These are phyloP conservation scores for Arothron firmamentum DNA, from an alignment of 2,113 vertebrate species.

Conservation along the genomic window DNA sequence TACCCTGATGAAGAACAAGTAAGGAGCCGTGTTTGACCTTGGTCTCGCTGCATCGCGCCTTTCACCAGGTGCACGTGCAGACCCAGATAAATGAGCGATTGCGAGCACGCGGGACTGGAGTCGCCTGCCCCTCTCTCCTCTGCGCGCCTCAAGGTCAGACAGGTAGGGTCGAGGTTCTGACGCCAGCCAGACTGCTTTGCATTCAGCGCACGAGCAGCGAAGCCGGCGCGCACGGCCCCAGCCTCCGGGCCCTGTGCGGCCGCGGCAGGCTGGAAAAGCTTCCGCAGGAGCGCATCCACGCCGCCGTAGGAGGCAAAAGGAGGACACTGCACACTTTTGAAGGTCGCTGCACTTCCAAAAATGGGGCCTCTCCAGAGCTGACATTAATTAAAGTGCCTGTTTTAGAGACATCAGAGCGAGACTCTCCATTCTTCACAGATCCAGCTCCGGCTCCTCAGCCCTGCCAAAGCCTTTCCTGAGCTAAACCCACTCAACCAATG, in stretches of 20 bases:
- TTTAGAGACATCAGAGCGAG: slow-evolving; percentile 59
- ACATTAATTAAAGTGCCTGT: slow-evolving; percentile 63
- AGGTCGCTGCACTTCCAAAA: slow-evolving; percentile 69
- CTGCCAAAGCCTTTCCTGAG: background rate
- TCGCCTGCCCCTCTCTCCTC: background rate
- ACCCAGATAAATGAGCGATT: slow-evolving; percentile 9
- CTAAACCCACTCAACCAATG: background rate
- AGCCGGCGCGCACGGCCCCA: slow-evolving; percentile 34
- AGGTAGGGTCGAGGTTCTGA: slow-evolving; percentile 14
- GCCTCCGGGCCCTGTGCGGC: background rate
- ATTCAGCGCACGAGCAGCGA: slow-evolving; percentile 52
- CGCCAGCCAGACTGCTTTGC: slow-evolving; percentile 53
- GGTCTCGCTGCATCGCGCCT: background rate
- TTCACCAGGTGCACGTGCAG: slow-evolving; percentile 7
- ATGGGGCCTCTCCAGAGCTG: slow-evolving; percentile 68
- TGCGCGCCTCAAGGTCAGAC: slow-evolving; percentile 40
- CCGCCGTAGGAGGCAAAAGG: slow-evolving; percentile 39
- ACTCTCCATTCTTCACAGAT: slow-evolving; percentile 3
- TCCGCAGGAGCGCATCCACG: slow-evolving; percentile 23
- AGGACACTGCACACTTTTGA: slow-evolving; percentile 62
- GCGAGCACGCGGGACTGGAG: background rate
- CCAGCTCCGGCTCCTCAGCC: background rate
- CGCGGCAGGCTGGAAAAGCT: slow-evolving; percentile 9
- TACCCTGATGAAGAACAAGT: too few relatives aligned
- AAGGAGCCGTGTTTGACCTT: background rate